Evolutionary conservation across 2,113 vertebrate genomes (phyloP), one percentile per base, ranked within the genome.

Genomic region (Poeciliopsis prolifica): DNA sequence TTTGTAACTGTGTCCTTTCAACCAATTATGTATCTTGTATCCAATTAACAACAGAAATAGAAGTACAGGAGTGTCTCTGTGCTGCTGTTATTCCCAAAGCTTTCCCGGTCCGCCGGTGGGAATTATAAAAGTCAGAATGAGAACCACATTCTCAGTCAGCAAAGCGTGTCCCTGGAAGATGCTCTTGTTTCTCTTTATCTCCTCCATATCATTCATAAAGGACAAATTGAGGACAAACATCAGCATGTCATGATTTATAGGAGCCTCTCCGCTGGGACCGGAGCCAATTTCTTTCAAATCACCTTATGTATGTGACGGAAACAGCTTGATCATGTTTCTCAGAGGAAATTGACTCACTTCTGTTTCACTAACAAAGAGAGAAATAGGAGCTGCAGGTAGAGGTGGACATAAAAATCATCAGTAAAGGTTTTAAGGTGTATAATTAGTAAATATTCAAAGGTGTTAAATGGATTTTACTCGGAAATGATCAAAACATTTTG

Each of bases 21-120:
- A 63, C 72, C 71, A 78, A 70, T 67, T 33, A 58, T 70, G 22
- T 68, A n/a, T 30, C 58, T 64, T 33, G n/a, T 12, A 72, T 35
- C 77, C 75, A 77, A 88, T 88, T 71, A 79, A 77, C 62, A 84
- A 78, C 42, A 68, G 77, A 88, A 86, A 73, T 79, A 82, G 69
- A 74, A 70, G 37, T 65, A 72, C 24, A 61, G 19, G 35, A 35
- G 26, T 17, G 35, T 72, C 5, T 10, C 10, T 66, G 60, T 13
- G 48, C 63, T 30, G 26, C 35, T 73, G n/a, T n/a, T 76, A 72
- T 83, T 78, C 75, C 85, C 63, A 6, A 29, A 72, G 65, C 37
- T 48, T 70, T 70, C 24, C n/a, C 24, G 48, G 73, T 1, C 13
- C 70, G 69, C 65, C 74, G 44, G 28, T 60, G 48, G 79, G 60